phyloP scores from a whole-genome alignment of 2,888 invertebrate species.

The Nesidiocoris tenuis region DNA sequence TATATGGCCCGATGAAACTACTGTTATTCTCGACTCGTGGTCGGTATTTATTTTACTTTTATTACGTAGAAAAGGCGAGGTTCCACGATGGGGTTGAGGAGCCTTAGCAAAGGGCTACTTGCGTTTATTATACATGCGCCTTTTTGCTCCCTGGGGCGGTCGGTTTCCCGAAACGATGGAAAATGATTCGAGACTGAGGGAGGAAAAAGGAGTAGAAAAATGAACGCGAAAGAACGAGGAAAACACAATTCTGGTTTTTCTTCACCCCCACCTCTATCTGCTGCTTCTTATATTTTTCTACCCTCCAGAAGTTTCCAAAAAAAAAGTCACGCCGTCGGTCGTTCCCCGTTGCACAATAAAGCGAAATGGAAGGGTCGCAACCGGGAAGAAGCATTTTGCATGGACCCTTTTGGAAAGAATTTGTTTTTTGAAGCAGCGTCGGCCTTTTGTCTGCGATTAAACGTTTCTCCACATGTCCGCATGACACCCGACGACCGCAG shows the following conservation, averaged over 20 bases:
- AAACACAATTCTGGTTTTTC: constrained; percentile 13
- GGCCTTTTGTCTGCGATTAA: no score
- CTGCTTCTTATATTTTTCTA: constrained; percentile 2
- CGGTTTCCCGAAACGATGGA: neutral
- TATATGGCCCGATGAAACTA: no score
- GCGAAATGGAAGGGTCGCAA: neutral
- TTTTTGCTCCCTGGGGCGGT: constrained; percentile 2
- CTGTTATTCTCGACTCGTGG: no score
- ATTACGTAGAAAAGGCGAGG: constrained; percentile 1
- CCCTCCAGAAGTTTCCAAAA: neutral
- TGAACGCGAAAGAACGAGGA: neutral
- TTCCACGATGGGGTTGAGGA: neutral
- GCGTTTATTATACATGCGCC: constrained; percentile 26
- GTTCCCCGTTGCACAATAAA: neutral
- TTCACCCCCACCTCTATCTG: neutral
- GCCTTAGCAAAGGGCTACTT: neutral
- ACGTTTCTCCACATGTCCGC: no score
- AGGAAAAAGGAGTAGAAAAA: neutral
- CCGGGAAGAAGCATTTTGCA: neutral
- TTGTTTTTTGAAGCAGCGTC: no score
- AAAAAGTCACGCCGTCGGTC: neutral
- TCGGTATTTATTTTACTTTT: neutral
- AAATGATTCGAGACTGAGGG: constrained; percentile 3
- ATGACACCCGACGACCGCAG: no score
- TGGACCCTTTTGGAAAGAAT: neutral